Conservation (phyloP, 1,140 invertebrate species). For the Telenomus remus region DNA sequence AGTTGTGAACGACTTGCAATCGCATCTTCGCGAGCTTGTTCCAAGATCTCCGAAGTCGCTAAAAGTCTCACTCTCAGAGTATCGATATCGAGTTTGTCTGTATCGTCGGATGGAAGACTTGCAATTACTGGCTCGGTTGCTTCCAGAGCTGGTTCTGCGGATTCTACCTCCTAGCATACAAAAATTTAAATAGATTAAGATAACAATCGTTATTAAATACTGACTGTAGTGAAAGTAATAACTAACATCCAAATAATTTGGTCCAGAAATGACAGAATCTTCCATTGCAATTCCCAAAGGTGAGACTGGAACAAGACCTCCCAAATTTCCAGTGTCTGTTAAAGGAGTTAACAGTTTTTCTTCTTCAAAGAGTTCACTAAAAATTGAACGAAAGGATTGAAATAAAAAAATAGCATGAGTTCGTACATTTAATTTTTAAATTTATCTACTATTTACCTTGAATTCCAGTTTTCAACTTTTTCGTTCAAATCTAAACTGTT, state of each 20-base stretch:
- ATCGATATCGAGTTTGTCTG: constrained; percentile 65
- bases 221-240: not conserved
- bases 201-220: constrained; percentile 12
- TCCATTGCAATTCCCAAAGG: constrained; percentile 69
- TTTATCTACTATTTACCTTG: no score
- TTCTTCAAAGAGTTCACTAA: constrained; percentile 67
- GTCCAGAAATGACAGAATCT: constrained; percentile 65
- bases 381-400: constrained; percentile 15
- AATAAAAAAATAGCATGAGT: no score
- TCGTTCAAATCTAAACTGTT: constrained; percentile 52
- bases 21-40: constrained; percentile 70
- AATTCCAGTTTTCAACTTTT: constrained; percentile 61
- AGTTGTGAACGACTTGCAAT: constrained; percentile 67
- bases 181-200: no score
- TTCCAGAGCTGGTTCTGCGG: constrained; percentile 69
- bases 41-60: constrained; percentile 68
- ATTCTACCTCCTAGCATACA: constrained; percentile 65
- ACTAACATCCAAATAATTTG: constrained; percentile 70
- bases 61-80: constrained; percentile 64
- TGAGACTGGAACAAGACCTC: constrained; percentile 70
- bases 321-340: constrained; percentile 68
- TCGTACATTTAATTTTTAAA: no score
- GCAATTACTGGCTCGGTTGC: constrained; percentile 68
- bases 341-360: constrained; percentile 71
- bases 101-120: constrained; percentile 49